phyloP scores from a whole-genome alignment of 2,888 invertebrate species.

The Chalcis sispes region DNA sequence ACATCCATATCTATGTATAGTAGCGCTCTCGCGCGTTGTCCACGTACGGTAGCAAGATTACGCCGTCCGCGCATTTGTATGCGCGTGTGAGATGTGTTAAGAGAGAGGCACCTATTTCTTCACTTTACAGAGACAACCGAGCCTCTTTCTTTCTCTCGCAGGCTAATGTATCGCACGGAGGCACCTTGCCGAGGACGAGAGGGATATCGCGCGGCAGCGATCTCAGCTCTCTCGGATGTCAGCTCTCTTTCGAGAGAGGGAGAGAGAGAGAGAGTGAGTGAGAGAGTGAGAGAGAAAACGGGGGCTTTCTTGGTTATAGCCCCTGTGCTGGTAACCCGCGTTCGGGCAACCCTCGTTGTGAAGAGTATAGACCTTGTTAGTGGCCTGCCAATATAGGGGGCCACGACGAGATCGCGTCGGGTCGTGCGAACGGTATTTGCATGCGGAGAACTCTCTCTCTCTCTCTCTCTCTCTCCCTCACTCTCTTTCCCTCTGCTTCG shows the following conservation, averaged over 20 bases:
- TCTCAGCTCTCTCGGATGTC: constrained; percentile 69
- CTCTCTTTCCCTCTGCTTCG: not conserved
- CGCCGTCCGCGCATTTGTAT: no score
- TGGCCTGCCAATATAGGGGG: constrained; percentile 68
- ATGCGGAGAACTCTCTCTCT: constrained; percentile 50
- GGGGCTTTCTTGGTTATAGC: not conserved
- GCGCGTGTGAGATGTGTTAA: no score
- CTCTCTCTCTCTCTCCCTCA: not conserved
- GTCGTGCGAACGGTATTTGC: constrained; percentile 68
- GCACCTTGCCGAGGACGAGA: constrained; percentile 57
- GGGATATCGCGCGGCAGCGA: constrained; percentile 70
- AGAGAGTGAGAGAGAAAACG: not conserved
- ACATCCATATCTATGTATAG: not conserved
- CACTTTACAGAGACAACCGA: not conserved
- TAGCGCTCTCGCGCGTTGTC: no score
- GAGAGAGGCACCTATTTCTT: no score
- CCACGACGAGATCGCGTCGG: constrained; percentile 58
- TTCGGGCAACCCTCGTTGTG: constrained; percentile 16
- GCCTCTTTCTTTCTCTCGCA: not conserved
- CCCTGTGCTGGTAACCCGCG: not conserved
- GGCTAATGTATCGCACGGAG: constrained; percentile 40
- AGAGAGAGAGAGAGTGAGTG: constrained; percentile 22
- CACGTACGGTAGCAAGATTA: no score
- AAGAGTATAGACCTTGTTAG: constrained; percentile 70
- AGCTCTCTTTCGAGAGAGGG: no score